These are phyloP conservation scores for Sinocyclocheilus maitianheensis DNA, from an alignment of 2,113 vertebrate species.

Conservation along the genomic window DNA sequence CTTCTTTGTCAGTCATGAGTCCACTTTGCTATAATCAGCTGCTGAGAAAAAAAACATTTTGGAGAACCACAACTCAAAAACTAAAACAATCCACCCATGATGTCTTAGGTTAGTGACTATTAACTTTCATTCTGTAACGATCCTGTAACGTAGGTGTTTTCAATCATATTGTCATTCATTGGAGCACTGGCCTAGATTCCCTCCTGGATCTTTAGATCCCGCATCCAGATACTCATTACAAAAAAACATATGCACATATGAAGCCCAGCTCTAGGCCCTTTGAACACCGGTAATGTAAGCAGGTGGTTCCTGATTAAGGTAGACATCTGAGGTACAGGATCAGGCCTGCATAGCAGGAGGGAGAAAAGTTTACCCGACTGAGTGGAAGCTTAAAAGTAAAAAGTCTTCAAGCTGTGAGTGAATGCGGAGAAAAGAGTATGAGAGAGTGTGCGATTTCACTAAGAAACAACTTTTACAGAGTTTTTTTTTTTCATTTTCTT, in stretches of 20 bases:
- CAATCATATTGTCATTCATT: constrained; percentile 39
- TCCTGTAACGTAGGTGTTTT: neutral
- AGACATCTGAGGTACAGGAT: constrained; percentile 26
- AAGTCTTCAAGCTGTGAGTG: neutral
- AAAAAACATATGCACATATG: constrained; percentile 15
- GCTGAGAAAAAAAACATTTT: neutral
- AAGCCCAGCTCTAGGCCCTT: constrained; percentile 33
- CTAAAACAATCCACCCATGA: neutral
- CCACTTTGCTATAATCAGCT: neutral
- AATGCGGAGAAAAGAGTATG: neutral
- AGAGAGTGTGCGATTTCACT: neutral
- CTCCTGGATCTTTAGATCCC: constrained; percentile 28
- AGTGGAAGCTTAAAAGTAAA: constrained; percentile 1
- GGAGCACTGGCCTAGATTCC: constrained; percentile 28
- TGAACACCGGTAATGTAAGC: constrained; percentile 49
- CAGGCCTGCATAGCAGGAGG: constrained; percentile 13
- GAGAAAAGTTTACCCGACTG: neutral
- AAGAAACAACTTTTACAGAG: neutral
- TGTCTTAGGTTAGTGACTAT: constrained; percentile 3
- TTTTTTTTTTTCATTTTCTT: neutral
- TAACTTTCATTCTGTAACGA: neutral
- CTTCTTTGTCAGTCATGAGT: too few species aligned
- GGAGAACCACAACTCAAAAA: neutral
- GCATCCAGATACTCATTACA: constrained; percentile 23
- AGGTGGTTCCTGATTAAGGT: constrained; percentile 39